Evolutionary conservation across 2,113 vertebrate species (phyloP).

Genomic region (Corythornis cristatus): DNA sequence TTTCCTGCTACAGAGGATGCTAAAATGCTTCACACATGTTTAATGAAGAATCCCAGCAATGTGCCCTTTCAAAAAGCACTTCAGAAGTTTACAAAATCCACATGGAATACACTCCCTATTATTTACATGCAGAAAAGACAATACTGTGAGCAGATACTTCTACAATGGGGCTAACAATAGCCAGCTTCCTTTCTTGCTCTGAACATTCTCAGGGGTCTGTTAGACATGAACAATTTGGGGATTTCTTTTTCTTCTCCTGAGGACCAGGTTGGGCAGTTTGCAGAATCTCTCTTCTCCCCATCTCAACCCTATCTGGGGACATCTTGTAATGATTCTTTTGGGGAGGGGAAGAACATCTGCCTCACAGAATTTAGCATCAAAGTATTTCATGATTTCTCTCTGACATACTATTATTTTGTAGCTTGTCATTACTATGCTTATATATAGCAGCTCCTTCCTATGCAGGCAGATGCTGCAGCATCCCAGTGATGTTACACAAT

Average conservation of each 20-base stretch:
- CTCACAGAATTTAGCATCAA: slow-evolving; percentile 44
- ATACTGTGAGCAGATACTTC: slow-evolving; percentile 20
- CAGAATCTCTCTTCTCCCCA: neutral
- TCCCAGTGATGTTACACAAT: neutral
- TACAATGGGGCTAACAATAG: slow-evolving; percentile 19
- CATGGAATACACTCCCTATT: slow-evolving; percentile 25
- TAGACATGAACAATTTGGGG: neutral
- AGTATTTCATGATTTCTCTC: slow-evolving; percentile 11
- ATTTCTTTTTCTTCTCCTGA: slow-evolving; percentile 13
- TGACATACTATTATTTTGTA: slow-evolving; percentile 39
- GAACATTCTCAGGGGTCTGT: neutral
- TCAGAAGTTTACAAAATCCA: slow-evolving; percentile 57
- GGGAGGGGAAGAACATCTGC: slow-evolving; percentile 44
- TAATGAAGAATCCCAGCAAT: slow-evolving; percentile 45
- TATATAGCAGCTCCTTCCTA: neutral
- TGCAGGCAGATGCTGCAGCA: neutral
- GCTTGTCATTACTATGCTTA: slow-evolving; percentile 27
- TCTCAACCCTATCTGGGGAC: neutral
- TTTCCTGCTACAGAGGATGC: slow-evolving; percentile 1
- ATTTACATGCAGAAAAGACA: slow-evolving; percentile 53
- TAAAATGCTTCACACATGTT: slow-evolving; percentile 48
- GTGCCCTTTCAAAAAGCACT: slow-evolving; percentile 40
- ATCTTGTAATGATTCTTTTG: neutral
- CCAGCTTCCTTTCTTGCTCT: slow-evolving; percentile 14
- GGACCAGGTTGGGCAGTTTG: neutral